A percentile compares a stretch with the other conserved stretches of the same genome.
These are phyloP conservation scores for Pimephales promelas DNA, from an alignment of 2,113 vertebrate genomes.

Conservation along the genomic window DNA sequence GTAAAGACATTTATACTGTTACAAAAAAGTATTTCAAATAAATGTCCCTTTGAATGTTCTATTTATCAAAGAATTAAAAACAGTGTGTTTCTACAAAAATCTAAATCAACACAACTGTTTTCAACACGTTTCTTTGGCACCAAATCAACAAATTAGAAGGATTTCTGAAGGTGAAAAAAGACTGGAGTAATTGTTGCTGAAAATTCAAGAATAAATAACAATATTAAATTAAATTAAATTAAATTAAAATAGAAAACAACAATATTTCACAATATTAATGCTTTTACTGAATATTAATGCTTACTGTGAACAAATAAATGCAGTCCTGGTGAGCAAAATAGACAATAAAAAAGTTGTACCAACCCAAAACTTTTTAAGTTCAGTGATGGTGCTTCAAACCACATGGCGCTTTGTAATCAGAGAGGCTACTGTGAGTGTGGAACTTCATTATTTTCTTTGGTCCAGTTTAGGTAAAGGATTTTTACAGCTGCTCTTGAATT, in stretches of 20 bases:
- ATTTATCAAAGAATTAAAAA: background rate
- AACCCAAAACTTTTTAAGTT: background rate
- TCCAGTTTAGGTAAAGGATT: background rate
- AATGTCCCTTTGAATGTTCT: background rate
- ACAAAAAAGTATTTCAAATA: background rate
- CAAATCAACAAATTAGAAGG: background rate
- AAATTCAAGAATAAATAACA: background rate
- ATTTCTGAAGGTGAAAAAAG: background rate
- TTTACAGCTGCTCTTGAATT: background rate
- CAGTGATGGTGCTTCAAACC: background rate
- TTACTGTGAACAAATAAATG: background rate
- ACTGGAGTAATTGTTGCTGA: background rate
- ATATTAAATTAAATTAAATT: background rate
- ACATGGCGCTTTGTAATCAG: slow-evolving; percentile 10
- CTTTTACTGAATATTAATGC: background rate
- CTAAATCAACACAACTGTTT: background rate
- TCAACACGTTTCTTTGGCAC: background rate
- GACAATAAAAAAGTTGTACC: background rate
- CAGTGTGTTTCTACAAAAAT: background rate
- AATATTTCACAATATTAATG: background rate
- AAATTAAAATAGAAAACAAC: background rate
- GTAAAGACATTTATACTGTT: background rate
- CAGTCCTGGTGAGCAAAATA: background rate
- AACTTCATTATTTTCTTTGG: background rate
- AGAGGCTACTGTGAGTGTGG: background rate